Percentiles rank a stretch among this genome's conserved stretches.
These are phyloP conservation scores for Ischnus inquisitorius DNA, from an alignment of 2,888 invertebrate species.

Conservation along the genomic window DNA sequence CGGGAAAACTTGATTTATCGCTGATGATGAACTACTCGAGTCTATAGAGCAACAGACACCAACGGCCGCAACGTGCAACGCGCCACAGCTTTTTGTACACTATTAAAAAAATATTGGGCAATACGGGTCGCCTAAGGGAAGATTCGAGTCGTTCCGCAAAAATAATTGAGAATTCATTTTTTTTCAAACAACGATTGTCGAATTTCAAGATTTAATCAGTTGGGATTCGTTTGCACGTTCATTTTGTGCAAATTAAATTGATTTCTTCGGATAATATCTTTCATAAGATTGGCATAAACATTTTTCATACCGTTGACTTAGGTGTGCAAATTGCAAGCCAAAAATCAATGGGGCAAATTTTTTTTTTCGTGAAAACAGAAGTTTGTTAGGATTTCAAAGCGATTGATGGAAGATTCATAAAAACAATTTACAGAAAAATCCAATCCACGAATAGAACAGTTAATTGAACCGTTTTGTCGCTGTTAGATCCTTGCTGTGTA, in stretches of 20 bases:
- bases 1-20: conserved; percentile 69
- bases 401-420: neutral
- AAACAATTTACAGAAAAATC: neutral
- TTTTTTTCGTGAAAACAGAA: too few relatives aligned
- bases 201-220: neutral
- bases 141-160: neutral
- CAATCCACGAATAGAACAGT: neutral
- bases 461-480: neutral
- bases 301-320: too few relatives aligned
- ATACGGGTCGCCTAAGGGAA: neutral
- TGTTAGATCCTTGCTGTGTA: neutral
- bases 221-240: too few relatives aligned
- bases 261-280: too few relatives aligned
- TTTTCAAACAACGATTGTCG: neutral
- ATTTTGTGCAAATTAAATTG: too few relatives aligned
- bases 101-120: neutral
- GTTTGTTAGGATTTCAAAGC: neutral
- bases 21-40: conserved; percentile 50
- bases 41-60: conserved; percentile 10
- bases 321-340: too few relatives aligned
- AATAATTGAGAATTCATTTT: neutral
- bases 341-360: too few relatives aligned
- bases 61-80: conserved; percentile 18
- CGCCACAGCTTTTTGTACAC: neutral
- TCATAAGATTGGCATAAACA: too few relatives aligned